Evolutionary conservation across 2,888 invertebrate species (phyloP).

Genomic region (Zygothrica quintamaculata): DNA sequence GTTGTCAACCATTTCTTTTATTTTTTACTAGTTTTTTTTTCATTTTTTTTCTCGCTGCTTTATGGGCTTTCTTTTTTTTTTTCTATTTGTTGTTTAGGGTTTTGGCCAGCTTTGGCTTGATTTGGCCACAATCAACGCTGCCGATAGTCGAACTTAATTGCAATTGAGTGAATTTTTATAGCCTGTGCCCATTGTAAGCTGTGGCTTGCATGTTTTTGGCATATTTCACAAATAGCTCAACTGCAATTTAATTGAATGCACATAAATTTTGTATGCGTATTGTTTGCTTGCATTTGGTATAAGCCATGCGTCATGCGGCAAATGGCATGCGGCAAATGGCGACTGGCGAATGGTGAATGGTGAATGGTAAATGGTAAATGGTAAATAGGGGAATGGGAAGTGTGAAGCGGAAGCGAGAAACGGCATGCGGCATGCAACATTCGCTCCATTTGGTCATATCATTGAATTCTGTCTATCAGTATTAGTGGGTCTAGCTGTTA

Average conservation of each 20-base stretch:
- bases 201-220: constrained; percentile 57
- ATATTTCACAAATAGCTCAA: constrained; percentile 60
- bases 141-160: constrained; percentile 68
- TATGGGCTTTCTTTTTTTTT: too few relatives aligned
- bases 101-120: constrained; percentile 12
- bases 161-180: constrained; percentile 70
- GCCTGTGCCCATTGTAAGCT: constrained; percentile 48
- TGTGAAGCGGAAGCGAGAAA: too few relatives aligned
- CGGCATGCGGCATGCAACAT: too few relatives aligned
- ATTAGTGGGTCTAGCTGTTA: constrained; percentile 16
- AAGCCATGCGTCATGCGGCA: constrained; percentile 14
- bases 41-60: too few relatives aligned
- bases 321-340: constrained; percentile 1
- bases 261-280: constrained; percentile 55
- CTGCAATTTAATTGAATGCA: constrained; percentile 70
- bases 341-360: not conserved
- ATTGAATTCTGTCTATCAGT: constrained; percentile 29
- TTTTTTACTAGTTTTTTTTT: too few relatives aligned
- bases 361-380: not conserved
- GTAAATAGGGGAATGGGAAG: too few relatives aligned
- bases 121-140: constrained; percentile 45
- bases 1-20: constrained; percentile 52
- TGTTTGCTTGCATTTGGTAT: constrained; percentile 17
- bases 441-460: constrained; percentile 27
- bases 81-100: too few relatives aligned